Evolutionary conservation across 2,797 vertebrate species (phyloP), one percentile per base, ranked within the genome.

Genomic region (Apogon talboti): DNA sequence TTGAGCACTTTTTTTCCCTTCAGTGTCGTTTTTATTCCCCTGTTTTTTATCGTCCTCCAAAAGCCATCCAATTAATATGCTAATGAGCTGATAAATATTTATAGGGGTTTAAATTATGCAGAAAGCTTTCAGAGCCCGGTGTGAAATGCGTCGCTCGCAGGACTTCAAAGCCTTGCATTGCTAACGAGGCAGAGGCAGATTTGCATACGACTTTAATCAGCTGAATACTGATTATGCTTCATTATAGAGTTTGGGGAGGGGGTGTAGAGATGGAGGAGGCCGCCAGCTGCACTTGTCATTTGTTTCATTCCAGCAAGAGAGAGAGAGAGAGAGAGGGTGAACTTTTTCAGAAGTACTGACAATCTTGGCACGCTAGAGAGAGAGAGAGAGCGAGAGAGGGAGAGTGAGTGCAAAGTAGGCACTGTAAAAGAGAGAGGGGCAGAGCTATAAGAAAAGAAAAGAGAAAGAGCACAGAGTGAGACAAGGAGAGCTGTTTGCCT

Each of bases 61-160:
- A 94, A 94, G 93, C 91, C 89, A 94, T 96, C 96, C 97, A 98
- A 99, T 99, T 98, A 98, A 99, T 98, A 99, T 99, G 98, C 95
- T 97, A 98, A 99, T 98, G 90, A 94, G 90, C 94, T 97, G 95
- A 98, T 99, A 99, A 98, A 99, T 99, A 99, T 99, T 99, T 98
- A 99, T 99, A 95, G 91, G 84, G 4, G 85, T 94, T 98, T 98
- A 96, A 98, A 99, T 99, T 98, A 98, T 98, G 96, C 96, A 96
- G 95, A 96, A 96, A 91, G 95, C 97, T 98, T 97, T 98, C 96
- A 96, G 95, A 96, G 95, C 96, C 93, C 92, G 92, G 93, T 96
- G 95, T 96, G 95, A 97, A 94, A 97, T 97, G 96, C 97, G 96
- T 98, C 94, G 96, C 97, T 98, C 94, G 90, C 94, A 94, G 95